phyloP scores from a whole-genome alignment of 2,113 vertebrate species.

The Alligator sinensis region DNA sequence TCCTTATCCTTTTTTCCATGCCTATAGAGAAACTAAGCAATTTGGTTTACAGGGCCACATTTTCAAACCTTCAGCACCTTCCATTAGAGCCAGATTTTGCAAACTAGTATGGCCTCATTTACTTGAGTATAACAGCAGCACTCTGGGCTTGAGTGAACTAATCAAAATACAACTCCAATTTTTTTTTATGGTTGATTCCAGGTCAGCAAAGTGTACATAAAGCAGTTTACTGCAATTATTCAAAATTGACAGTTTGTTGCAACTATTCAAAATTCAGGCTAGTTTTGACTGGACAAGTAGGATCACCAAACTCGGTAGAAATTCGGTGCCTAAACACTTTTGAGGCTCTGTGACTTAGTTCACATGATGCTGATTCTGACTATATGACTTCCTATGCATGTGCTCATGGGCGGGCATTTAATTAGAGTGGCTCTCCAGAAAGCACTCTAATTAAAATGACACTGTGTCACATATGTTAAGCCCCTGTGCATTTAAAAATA shows the following conservation, averaged over 20 bases:
- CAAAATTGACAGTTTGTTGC: not conserved
- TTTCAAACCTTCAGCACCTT: not conserved
- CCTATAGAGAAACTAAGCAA: not conserved
- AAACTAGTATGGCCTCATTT: not conserved
- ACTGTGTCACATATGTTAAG: no score
- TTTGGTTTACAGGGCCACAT: not conserved
- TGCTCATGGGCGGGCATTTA: no score
- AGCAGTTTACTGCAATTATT: not conserved
- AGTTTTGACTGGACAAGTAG: not conserved
- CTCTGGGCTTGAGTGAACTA: rapidly evolving
- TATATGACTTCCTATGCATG: no score
- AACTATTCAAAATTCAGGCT: not conserved
- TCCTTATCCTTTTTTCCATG: no score
- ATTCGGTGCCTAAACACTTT: not conserved
- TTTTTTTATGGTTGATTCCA: not conserved
- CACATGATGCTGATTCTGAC: not conserved
- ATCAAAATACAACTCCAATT: not conserved
- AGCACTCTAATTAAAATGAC: no score
- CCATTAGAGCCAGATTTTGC: not conserved
- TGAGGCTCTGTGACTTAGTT: not conserved
- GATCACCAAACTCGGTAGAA: not conserved
- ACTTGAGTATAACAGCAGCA: not conserved
- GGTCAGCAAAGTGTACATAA: not conserved
- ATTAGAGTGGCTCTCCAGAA: no score
- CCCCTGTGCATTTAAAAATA: no score